phyloP scores from a whole-genome alignment of 1,140 invertebrate genomes.

The Drosophila ironensis region DNA sequence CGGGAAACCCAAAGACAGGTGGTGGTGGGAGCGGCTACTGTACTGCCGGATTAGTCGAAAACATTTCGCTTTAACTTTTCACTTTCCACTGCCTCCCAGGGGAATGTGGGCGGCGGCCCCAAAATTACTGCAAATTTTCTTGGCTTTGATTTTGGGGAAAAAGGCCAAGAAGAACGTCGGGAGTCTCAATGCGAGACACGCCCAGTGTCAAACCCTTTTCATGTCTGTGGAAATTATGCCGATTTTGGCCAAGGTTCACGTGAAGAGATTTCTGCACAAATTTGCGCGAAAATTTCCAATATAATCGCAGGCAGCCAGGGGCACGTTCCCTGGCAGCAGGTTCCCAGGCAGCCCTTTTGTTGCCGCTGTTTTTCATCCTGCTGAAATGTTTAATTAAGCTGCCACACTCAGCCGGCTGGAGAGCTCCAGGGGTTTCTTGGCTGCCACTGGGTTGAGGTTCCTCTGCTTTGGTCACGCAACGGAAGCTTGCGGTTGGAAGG shows the following conservation, averaged over 20 bases:
- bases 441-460: neutral
- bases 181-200: slow-evolving; percentile 43
- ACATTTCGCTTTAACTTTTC: slow-evolving; percentile 41
- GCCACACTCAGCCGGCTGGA: slow-evolving; percentile 29
- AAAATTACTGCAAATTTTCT: slow-evolving; percentile 35
- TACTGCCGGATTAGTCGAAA: slow-evolving; percentile 44
- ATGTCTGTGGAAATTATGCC: slow-evolving; percentile 58
- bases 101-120: neutral
- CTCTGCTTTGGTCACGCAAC: slow-evolving; percentile 37
- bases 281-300: slow-evolving; percentile 40
- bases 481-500: slow-evolving; percentile 41
- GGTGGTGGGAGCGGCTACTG: slow-evolving; percentile 11
- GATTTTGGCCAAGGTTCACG: neutral
- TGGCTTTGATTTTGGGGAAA: slow-evolving; percentile 28
- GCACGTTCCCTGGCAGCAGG: slow-evolving; percentile 10
- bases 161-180: slow-evolving; percentile 31
- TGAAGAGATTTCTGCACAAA: slow-evolving; percentile 32
- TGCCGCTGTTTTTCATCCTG: slow-evolving; percentile 20
- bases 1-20: slow-evolving; percentile 34
- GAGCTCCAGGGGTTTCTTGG: neutral
- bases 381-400: slow-evolving; percentile 68
- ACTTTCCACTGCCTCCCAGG: slow-evolving; percentile 6
- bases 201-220: slow-evolving; percentile 72
- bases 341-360: slow-evolving; percentile 24
- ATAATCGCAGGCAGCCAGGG: neutral